Percentiles rank a stretch among this genome's conserved stretches.
These are phyloP conservation scores for Hymenochirus boettgeri DNA, from an alignment of 2,113 vertebrate species.

Conservation along the genomic window DNA sequence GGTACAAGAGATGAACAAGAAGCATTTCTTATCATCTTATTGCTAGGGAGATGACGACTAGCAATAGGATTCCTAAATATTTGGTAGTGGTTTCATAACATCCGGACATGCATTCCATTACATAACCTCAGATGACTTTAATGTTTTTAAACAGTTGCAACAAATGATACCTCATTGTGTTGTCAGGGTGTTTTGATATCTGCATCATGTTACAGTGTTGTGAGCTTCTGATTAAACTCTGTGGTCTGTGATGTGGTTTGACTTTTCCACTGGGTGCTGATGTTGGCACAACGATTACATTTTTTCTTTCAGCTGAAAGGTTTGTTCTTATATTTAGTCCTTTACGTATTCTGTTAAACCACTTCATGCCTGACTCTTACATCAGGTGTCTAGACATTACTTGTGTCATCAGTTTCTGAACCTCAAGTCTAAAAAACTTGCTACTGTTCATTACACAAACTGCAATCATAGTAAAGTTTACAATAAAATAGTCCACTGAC, in stretches of 20 bases:
- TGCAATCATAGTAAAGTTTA: too few species aligned
- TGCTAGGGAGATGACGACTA: too few species aligned
- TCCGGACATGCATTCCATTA: background rate
- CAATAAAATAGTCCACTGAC: too few species aligned
- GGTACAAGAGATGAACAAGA: too few species aligned
- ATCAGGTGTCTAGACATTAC: background rate
- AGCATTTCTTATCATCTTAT: too few species aligned
- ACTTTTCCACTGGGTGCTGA: background rate
- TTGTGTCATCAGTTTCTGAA: background rate
- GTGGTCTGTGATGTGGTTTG: background rate
- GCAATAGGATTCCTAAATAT: too few species aligned
- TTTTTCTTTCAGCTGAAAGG: background rate
- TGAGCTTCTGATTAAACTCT: constrained; percentile 3
- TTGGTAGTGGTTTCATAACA: too few species aligned
- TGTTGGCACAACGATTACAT: background rate
- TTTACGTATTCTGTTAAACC: background rate
- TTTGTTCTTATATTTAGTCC: background rate
- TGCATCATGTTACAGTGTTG: background rate
- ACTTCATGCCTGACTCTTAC: background rate
- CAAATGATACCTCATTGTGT: background rate
- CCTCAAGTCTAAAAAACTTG: too few species aligned
- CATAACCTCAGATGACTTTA: background rate
- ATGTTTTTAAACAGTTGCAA: background rate
- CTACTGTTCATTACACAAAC: too few species aligned
- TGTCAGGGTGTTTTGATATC: background rate